phyloP scores from a whole-genome alignment of 2,113 vertebrate species.

The Odontesthes bonariensis region DNA sequence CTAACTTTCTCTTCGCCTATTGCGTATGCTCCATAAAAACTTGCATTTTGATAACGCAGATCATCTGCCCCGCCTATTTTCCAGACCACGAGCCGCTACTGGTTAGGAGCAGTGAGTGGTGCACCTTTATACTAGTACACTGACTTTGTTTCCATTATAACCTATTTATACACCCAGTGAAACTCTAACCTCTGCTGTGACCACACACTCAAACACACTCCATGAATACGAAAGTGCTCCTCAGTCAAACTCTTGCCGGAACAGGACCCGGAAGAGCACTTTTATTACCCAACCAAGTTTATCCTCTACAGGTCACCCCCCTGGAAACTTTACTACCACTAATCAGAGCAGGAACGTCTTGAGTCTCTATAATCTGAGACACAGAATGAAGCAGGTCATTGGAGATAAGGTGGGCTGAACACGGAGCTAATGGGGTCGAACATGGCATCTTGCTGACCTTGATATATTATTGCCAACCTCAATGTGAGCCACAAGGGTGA shows the following conservation, averaged over 20 bases:
- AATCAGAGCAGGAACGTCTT: constrained; percentile 17
- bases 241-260: constrained; percentile 36
- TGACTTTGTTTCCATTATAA: constrained; percentile 59
- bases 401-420: constrained; percentile 23
- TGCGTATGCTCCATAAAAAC: no score
- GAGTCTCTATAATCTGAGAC: constrained; percentile 7
- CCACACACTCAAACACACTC: constrained; percentile 50
- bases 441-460: constrained; percentile 54
- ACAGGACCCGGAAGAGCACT: constrained; percentile 8
- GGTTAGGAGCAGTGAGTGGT: background rate
- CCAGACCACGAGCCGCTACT: no score
- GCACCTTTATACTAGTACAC: constrained; percentile 30
- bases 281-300: constrained; percentile 37
- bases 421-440: constrained; percentile 17
- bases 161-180: constrained; percentile 61
- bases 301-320: constrained; percentile 19
- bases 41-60: no score
- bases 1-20: no score
- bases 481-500: constrained; percentile 5
- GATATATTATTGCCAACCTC: background rate
- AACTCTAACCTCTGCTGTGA: constrained; percentile 51
- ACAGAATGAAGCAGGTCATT: background rate
- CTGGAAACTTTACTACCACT: constrained; percentile 26
- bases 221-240: constrained; percentile 66
- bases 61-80: no score